Conservation (phyloP, 2,113 vertebrate genomes). For the Prinia subflava region DNA sequence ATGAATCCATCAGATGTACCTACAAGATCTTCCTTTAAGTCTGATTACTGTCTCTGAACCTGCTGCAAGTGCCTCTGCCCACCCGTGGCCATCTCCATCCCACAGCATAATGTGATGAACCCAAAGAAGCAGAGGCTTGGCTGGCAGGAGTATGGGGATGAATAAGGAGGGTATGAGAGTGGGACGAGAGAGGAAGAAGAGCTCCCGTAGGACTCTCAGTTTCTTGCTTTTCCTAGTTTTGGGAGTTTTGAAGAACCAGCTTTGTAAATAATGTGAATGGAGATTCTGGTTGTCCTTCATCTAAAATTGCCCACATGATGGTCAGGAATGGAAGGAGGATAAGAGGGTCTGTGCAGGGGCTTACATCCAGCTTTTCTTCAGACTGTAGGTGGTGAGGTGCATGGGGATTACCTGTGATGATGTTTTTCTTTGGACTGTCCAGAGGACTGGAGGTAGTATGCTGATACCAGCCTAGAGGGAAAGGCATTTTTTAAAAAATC, state of each 20-base stretch:
- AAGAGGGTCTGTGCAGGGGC: neutral
- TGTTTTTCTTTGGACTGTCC: neutral
- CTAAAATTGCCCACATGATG: neutral
- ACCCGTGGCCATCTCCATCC: neutral
- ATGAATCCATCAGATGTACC: neutral
- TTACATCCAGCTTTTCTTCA: neutral
- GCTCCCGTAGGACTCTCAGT: rapidly evolving
- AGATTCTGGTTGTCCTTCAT: neutral
- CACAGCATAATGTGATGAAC: neutral
- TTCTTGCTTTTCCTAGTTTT: neutral
- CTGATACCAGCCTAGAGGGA: neutral
- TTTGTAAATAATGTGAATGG: neutral
- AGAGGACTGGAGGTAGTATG: neutral
- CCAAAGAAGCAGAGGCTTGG: neutral
- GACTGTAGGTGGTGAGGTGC: neutral
- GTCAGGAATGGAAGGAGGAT: neutral
- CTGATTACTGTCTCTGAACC: neutral
- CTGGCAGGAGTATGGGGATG: neutral
- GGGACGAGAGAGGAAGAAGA: neutral
- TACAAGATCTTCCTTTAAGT: neutral
- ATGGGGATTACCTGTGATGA: neutral
- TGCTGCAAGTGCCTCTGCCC: neutral
- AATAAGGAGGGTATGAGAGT: neutral
- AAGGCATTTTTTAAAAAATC: neutral
- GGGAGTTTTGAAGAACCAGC: neutral